Percentiles rank a stretch among this genome's conserved stretches.
Conservation (phyloP, 2,888 invertebrate genomes). For the Aquatica leii region DNA sequence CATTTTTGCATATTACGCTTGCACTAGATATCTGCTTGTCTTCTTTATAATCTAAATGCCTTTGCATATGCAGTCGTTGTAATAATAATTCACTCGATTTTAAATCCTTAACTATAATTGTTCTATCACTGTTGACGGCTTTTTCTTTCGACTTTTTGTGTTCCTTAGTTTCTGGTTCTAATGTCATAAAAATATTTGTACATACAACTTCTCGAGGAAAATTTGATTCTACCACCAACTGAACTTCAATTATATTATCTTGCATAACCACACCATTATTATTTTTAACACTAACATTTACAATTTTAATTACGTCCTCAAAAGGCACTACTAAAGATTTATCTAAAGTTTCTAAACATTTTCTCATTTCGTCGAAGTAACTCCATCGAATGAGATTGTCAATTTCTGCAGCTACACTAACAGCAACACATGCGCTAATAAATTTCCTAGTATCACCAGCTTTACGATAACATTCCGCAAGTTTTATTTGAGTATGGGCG, state of each 20-base stretch:
- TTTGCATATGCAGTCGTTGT: conserved; percentile 70
- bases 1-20: conserved; percentile 73
- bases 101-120: conserved; percentile 64
- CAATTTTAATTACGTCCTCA: conserved; percentile 62
- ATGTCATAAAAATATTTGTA: conserved; percentile 69
- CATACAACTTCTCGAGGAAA: conserved; percentile 74
- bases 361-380: conserved; percentile 86
- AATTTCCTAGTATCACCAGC: conserved; percentile 80
- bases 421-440: conserved; percentile 70
- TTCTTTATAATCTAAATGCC: conserved; percentile 81
- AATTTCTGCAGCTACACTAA: conserved; percentile 79
- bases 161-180: conserved; percentile 52
- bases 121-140: conserved; percentile 62
- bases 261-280: conserved; percentile 62
- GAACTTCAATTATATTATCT: conserved; percentile 66
- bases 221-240: conserved; percentile 66
- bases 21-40: conserved; percentile 81
- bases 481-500: conserved; percentile 81
- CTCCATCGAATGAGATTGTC: conserved; percentile 68
- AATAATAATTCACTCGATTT: conserved; percentile 68
- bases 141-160: conserved; percentile 48
- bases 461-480: conserved; percentile 84
- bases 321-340: conserved; percentile 57
- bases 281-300: conserved; percentile 53
- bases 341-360: conserved; percentile 56